These are phyloP conservation scores for Horisme vitalbata DNA, from an alignment of 2,888 invertebrate genomes.

Conservation along the genomic window DNA sequence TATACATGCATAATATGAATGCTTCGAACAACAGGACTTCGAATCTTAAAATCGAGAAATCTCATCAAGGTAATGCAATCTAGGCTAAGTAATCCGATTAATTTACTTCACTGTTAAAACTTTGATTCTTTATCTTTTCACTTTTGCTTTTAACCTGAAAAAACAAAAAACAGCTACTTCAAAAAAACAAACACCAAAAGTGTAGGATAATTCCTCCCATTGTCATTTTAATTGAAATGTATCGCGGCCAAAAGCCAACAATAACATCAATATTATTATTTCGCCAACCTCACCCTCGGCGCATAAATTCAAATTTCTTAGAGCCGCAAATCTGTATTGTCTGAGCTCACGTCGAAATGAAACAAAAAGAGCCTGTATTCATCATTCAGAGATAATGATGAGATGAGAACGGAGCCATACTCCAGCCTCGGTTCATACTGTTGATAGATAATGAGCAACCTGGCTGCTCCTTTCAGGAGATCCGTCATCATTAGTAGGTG, in stretches of 20 bases:
- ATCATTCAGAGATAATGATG: conserved; percentile 56
- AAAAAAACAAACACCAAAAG: too few species aligned
- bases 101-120: too few species aligned
- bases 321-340: conserved; percentile 28
- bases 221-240: conserved; percentile 16
- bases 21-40: too few species aligned
- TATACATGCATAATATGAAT: too few species aligned
- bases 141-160: too few species aligned
- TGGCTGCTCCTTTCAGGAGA: conserved; percentile 67
- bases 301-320: conserved; percentile 27
- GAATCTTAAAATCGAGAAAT: too few species aligned
- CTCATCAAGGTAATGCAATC: too few species aligned
- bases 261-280: conserved; percentile 34
- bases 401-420: conserved; percentile 45
- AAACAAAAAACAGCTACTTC: neutral
- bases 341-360: conserved; percentile 33
- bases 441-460: conserved; percentile 62
- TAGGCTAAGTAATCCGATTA: too few species aligned
- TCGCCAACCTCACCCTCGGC: conserved; percentile 17
- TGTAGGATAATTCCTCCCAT: neutral
- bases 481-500: conserved; percentile 75
- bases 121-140: too few species aligned
- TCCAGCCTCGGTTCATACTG: conserved; percentile 52
- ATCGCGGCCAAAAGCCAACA: conserved; percentile 3
- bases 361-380: conserved; percentile 44